These are phyloP conservation scores for Heliconius aoede DNA, from an alignment of 2,888 invertebrate species.

Conservation along the genomic window DNA sequence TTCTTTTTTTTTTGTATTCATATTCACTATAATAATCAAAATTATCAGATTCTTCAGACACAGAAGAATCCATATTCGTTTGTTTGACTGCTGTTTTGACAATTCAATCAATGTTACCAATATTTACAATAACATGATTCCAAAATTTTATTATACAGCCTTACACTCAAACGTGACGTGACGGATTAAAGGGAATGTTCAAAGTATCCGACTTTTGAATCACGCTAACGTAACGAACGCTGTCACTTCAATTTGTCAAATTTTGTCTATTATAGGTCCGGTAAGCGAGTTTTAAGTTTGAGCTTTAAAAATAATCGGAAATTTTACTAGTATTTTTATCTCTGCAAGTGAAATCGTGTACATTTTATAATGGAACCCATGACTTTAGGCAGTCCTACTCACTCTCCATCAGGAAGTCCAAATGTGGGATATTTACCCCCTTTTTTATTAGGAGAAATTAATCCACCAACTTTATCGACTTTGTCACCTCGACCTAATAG, in stretches of 20 bases:
- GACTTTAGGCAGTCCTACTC: constrained; percentile 90
- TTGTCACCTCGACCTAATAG: constrained; percentile 81
- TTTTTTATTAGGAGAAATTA: constrained; percentile 90
- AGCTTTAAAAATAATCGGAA: constrained; percentile 2
- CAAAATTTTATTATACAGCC: constrained; percentile 19
- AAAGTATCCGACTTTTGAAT: constrained; percentile 32
- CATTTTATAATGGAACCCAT: constrained; percentile 89
- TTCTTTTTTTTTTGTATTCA: constrained; percentile 63
- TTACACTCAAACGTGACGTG: constrained; percentile 13
- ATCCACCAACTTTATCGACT: constrained; percentile 73
- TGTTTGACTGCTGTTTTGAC: constrained; percentile 74
- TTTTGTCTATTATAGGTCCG: constrained; percentile 24
- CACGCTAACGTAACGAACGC: constrained; percentile 2
- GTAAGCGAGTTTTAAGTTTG: constrained; percentile 24
- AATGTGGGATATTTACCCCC: constrained; percentile 89
- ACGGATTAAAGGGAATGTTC: background rate
- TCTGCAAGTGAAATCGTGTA: background rate
- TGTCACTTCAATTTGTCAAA: constrained; percentile 29
- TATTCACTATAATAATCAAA: constrained; percentile 60
- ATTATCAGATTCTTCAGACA: constrained; percentile 65
- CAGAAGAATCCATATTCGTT: constrained; percentile 80
- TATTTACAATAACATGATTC: constrained; percentile 36
- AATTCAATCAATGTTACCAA: constrained; percentile 57
- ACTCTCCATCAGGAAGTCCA: constrained; percentile 87
- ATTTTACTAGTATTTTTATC: background rate